Percentiles rank a stretch among this genome's conserved stretches.
Conservation (phyloP, 2,888 invertebrate species). For the Platycheirus rosarum region DNA sequence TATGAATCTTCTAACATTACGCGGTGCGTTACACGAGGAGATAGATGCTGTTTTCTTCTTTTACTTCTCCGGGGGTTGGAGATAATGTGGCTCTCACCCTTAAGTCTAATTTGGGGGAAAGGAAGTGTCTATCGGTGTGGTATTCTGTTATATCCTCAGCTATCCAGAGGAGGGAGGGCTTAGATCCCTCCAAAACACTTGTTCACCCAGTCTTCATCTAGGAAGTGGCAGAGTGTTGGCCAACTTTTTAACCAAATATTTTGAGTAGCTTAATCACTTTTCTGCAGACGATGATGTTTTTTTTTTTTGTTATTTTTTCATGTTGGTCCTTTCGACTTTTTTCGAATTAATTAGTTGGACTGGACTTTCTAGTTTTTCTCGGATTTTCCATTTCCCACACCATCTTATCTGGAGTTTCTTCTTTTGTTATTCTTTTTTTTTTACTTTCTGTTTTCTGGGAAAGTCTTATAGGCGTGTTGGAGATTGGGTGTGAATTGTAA, state of each 20-base stretch:
- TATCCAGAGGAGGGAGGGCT: background rate
- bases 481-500: conserved; percentile 44
- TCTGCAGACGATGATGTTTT: conserved; percentile 32
- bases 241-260: conserved; percentile 70
- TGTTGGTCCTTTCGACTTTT: conserved; percentile 3
- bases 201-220: background rate
- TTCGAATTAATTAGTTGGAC: conserved; percentile 57
- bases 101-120: conserved; percentile 10
- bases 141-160: conserved; percentile 1
- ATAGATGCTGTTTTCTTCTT: conserved; percentile 12
- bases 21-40: conserved; percentile 54
- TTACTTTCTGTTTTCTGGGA: background rate
- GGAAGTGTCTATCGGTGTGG: conserved; percentile 21
- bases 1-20: conserved; percentile 75
- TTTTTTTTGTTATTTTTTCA: conserved; percentile 21
- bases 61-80: conserved; percentile 17
- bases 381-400: background rate
- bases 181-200: background rate
- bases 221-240: conserved; percentile 45
- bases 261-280: conserved; percentile 73
- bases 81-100: conserved; percentile 56
- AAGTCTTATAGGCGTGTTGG: conserved; percentile 37
- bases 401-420: too few relatives aligned
- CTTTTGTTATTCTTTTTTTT: conserved; percentile 13
- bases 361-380: conserved; percentile 35